Evolutionary conservation across 2,888 invertebrate species (phyloP), one percentile per base, ranked within the genome.

Genomic region (Homarus gammarus): DNA sequence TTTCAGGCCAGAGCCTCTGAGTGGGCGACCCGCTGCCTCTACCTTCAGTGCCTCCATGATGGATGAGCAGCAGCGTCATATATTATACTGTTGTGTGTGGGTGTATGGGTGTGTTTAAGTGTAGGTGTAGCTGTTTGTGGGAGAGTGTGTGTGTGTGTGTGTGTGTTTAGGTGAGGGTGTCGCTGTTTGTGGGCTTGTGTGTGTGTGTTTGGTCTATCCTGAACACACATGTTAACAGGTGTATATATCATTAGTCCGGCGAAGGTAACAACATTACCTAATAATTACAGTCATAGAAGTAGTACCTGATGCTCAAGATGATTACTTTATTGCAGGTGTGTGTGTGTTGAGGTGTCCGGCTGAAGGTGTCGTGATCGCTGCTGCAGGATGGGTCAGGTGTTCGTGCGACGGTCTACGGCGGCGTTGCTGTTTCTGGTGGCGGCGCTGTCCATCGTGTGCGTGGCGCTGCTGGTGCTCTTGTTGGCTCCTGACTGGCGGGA

Each of bases 361-460:
- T 2, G 22, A 56, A 18, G 18, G 18, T 56, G 18, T 12, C 56
- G 3, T 49, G 31, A 27, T 22, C 78, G 8, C 27, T 18, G 0
- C 10, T 31, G 12, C 51, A 90, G 5, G 5, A 91, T 91, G 90
- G 90, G 89, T 0, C 91, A 92, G 22, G 86, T 87, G 31, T 92
- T 92, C 61, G 90, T 92, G 31, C 75, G 92, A 15, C 75, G 90
- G 33, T 64, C 85, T 22, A 92, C 92, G 0, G 87, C 73, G 15
- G 87, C 64, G 8, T 86, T 92, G 3, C 87, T 92, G 31, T 33
- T 85, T n/a, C 51, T 86, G 68, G 73, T 91, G 51, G 85, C 87
- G 12, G 75, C 70, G 10, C 61, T 92, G 2, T 83, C 44, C 51
- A 51, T 89, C 49, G 84, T 84, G 8, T 72, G 78, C 15, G 89